phyloP scores from a whole-genome alignment of 2,797 vertebrate genomes.

The Momotus momota region DNA sequence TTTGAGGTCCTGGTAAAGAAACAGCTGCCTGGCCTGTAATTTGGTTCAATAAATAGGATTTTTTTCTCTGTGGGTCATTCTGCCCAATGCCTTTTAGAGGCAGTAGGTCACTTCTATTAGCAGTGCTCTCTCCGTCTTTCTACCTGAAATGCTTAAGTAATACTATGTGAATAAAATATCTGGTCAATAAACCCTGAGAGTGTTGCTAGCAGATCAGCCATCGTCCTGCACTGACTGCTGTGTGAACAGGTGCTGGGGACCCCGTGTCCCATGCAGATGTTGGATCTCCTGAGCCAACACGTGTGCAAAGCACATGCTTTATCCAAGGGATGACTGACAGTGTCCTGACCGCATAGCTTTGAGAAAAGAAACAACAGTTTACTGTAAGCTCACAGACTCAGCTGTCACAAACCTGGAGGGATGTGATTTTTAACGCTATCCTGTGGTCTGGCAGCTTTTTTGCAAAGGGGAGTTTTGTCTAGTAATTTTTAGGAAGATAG shows the following conservation, averaged over 20 bases:
- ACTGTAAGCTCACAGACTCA: not conserved
- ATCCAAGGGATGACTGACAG: accelerated
- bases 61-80: not conserved
- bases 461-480: not conserved
- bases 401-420: not conserved
- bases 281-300: not conserved
- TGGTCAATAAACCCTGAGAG: not conserved
- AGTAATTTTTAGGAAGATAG: not conserved
- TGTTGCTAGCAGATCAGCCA: not conserved
- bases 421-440: not conserved
- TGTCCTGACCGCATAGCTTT: not conserved
- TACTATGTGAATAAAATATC: not conserved
- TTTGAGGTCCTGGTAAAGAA: not conserved
- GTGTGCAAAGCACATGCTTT: accelerated
- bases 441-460: not conserved
- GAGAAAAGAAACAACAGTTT: not conserved
- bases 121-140: not conserved
- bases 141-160: not conserved
- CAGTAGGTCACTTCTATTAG: not conserved
- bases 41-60: not conserved
- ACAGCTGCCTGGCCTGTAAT: not conserved
- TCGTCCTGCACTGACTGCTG: not conserved
- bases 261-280: too few species aligned
- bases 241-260: not conserved
- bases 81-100: not conserved